phyloP scores from a whole-genome alignment of 2,797 vertebrate genomes.

The Chromis chromis region DNA sequence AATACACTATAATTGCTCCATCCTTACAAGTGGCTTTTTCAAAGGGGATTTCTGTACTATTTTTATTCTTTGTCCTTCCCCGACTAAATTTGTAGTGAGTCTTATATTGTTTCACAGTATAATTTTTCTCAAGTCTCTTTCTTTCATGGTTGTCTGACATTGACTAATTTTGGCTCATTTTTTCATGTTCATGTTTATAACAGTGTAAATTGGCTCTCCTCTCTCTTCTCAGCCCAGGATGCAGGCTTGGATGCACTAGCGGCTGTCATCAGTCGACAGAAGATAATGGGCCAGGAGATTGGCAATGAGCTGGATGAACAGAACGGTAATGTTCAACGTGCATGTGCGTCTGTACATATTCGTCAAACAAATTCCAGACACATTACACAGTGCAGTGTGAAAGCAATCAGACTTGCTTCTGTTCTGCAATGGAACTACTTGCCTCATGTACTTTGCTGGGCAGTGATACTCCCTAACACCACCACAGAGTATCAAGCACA shows the following conservation, averaged over 20 bases:
- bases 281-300: conserved; percentile 96
- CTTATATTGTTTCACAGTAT: neutral
- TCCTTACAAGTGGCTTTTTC: conserved; percentile 41
- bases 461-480: conserved; percentile 47
- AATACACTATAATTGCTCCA: conserved; percentile 34
- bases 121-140: neutral
- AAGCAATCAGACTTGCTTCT: conserved; percentile 63
- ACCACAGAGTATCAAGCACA: conserved; percentile 9
- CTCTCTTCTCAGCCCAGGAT: conserved; percentile 89
- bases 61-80: neutral
- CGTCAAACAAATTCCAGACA: conserved; percentile 59
- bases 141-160: neutral
- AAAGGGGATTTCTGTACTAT: conserved; percentile 20
- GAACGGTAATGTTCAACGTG: conserved; percentile 87
- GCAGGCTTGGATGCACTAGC: conserved; percentile 94
- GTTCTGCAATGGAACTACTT: conserved; percentile 58
- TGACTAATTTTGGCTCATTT: neutral
- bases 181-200: conserved; percentile 4
- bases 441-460: conserved; percentile 58
- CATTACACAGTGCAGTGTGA: conserved; percentile 49
- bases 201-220: conserved; percentile 13
- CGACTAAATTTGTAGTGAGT: neutral
- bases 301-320: conserved; percentile 97
- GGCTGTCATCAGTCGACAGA: conserved; percentile 93
- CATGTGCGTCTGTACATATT: conserved; percentile 30